Conservation (phyloP, 1,140 invertebrate species). For the Cotesia vestalis region DNA sequence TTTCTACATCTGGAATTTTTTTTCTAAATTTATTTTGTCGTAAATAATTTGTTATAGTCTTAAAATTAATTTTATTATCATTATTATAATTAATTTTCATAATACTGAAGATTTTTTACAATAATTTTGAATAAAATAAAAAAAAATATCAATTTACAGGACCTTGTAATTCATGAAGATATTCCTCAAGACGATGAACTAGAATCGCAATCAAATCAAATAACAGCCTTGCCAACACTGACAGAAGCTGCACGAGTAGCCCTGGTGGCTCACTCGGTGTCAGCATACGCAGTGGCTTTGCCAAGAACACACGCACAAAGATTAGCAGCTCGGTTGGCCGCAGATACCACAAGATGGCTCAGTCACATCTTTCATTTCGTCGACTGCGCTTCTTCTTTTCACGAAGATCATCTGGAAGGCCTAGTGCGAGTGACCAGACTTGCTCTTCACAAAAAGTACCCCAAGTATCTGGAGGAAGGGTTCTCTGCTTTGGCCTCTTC, state of each 20-base stretch:
- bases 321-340: slow-evolving; percentile 75
- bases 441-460: slow-evolving; percentile 82
- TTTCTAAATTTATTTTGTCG: too few relatives aligned
- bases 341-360: slow-evolving; percentile 81
- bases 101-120: too few relatives aligned
- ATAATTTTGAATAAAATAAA: not conserved
- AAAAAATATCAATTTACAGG: slow-evolving; percentile 49
- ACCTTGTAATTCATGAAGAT: slow-evolving; percentile 65
- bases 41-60: too few relatives aligned
- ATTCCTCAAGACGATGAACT: slow-evolving; percentile 53
- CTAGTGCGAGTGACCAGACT: slow-evolving; percentile 79
- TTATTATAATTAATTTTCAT: too few relatives aligned
- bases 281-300: slow-evolving; percentile 77
- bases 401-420: slow-evolving; percentile 81
- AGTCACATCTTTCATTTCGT: slow-evolving; percentile 78
- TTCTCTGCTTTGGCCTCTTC: slow-evolving; percentile 78
- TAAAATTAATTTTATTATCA: too few relatives aligned
- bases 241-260: slow-evolving; percentile 73
- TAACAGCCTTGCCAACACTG: slow-evolving; percentile 65
- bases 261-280: slow-evolving; percentile 77
- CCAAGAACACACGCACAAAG: slow-evolving; percentile 75
- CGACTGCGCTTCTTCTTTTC: slow-evolving; percentile 78
- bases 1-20: too few relatives aligned
- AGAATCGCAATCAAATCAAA: slow-evolving; percentile 50
- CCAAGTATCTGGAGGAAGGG: slow-evolving; percentile 82